phyloP scores from a whole-genome alignment of 2,113 vertebrate genomes.

The Hystrix cristata region DNA sequence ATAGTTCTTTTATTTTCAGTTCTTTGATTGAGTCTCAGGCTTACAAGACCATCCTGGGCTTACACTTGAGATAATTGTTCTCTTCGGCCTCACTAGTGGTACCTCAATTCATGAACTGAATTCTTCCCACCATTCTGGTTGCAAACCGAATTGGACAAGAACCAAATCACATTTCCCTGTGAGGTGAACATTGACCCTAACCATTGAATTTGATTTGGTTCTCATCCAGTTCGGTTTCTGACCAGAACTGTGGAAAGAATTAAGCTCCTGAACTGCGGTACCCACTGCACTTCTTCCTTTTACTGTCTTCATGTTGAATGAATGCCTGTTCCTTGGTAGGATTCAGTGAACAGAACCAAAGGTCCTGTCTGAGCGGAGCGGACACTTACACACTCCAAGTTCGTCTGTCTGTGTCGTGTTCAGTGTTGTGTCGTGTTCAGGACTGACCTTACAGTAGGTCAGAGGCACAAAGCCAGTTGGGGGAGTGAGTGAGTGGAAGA shows the following conservation, averaged over 20 bases:
- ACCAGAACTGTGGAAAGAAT: not conserved
- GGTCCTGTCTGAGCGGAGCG: not conserved
- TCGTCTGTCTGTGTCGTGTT: fast-evolving
- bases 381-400: not conserved
- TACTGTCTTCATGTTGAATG: not conserved
- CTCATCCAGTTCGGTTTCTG: not conserved
- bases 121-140: not conserved
- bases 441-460: not conserved
- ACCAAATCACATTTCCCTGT: not conserved
- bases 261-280: not conserved
- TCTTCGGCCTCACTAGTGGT: not conserved
- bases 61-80: not conserved
- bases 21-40: not conserved
- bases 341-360: not conserved
- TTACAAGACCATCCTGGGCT: not conserved
- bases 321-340: not conserved
- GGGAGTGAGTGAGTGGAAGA: not conserved
- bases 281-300: not conserved
- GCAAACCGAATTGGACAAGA: not conserved
- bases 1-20: not conserved
- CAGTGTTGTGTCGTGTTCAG: not conserved
- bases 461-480: not conserved
- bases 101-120: not conserved
- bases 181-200: not conserved
- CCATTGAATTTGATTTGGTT: not conserved